Evolutionary conservation across 2,113 vertebrate genomes (phyloP), one percentile per base, ranked within the genome.

Genomic region (Perognathus longimembris): DNA sequence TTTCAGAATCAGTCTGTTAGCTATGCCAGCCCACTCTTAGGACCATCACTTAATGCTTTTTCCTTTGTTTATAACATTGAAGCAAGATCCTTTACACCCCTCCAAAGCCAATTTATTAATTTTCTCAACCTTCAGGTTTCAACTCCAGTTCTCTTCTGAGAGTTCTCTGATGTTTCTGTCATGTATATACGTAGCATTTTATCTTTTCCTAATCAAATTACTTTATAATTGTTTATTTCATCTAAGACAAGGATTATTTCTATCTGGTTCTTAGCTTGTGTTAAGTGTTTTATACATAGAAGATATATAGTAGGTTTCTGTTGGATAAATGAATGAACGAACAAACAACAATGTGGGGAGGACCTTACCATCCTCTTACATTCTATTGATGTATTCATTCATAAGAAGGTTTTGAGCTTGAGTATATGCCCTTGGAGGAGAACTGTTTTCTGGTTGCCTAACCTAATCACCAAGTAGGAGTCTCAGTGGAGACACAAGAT

Each of bases 51-150:
- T 70, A n/a, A 59, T 38, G 5, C 32, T 87, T 24, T 94, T 87
- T 70, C 34, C 57, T 90, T 89, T 88, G 45, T 36, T 85, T 90
- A 38, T 69, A 73, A 77, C 32, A 69, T 61, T 26, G 78, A 73
- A 30, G 14, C 24, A 38, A n/a, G 40, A 83, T 42, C 40, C 32
- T 34, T 24, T 66, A 8, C 22, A 61, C 28, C 10, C 7, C 2
- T 88, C 67, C 40, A 59, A 66, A 83, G 78, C 9, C 40, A 67
- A 4, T 26, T 71, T n/a, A 38, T 91, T 71, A 88, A 67, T 94
- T 93, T 80, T 57, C 26, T 86, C 40, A 85, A 4, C 36, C 54
- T 64, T 93, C 5, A 82, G 28, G 26, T 92, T 92, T 96, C 70
- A 83, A 57, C 26, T 93, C 21, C 67, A 20, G 11, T 20, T 95